Evolutionary conservation across 2,797 vertebrate genomes (phyloP).

Genomic region (Lateolabrax maculatus): DNA sequence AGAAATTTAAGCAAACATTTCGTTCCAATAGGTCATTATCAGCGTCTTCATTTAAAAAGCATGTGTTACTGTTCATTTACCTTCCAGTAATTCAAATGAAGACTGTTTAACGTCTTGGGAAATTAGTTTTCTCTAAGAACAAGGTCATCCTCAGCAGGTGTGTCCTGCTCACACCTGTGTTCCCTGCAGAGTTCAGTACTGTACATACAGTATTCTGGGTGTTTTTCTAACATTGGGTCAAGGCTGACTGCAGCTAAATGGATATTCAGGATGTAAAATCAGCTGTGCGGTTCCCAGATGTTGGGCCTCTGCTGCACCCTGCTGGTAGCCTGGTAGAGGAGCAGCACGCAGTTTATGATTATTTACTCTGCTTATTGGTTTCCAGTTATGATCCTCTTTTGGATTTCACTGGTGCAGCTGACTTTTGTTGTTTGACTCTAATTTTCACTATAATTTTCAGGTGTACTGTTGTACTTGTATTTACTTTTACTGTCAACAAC

Average conservation of each 20-base stretch:
- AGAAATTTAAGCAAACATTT: background rate
- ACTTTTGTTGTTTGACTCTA: background rate
- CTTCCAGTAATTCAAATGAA: background rate
- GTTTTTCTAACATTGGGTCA: conserved; percentile 27
- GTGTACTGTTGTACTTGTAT: background rate
- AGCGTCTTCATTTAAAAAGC: background rate
- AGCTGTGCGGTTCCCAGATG: conserved; percentile 2
- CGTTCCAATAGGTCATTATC: background rate
- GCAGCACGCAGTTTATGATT: background rate
- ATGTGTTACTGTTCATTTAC: no score
- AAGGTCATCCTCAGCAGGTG: conserved; percentile 35
- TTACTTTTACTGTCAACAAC: background rate
- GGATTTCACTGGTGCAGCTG: background rate
- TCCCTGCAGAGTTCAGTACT: conserved; percentile 13
- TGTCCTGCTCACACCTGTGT: conserved; percentile 25
- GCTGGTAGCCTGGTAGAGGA: conserved; percentile 29
- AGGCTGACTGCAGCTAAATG: conserved; percentile 49
- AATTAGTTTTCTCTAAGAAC: background rate
- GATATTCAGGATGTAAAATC: conserved; percentile 31
- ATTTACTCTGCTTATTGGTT: no score
- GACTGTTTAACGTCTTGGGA: background rate
- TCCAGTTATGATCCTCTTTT: background rate
- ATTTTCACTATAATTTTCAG: background rate
- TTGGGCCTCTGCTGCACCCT: conserved; percentile 60
- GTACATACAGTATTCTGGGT: conserved; percentile 6